A percentile compares a stretch with the other conserved stretches of the same genome.
These are phyloP conservation scores for Aromia moschata DNA, from an alignment of 2,888 invertebrate species.

Conservation along the genomic window DNA sequence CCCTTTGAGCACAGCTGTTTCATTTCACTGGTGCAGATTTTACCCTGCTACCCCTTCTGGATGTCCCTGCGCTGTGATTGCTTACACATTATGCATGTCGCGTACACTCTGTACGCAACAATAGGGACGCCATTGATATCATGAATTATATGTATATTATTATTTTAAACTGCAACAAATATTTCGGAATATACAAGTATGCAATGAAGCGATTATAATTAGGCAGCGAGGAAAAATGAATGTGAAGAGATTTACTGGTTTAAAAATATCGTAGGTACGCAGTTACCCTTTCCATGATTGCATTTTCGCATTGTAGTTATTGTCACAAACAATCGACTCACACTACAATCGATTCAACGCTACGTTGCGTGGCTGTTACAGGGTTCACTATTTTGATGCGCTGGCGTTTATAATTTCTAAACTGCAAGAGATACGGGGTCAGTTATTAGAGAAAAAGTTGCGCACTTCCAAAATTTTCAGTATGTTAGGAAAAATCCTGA, in stretches of 20 bases:
- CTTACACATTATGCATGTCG: slow-evolving; percentile 65
- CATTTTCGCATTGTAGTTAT: not conserved
- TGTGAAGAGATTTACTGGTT: not conserved
- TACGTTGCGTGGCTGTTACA: not conserved
- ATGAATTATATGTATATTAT: slow-evolving; percentile 44
- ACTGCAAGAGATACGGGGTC: too few relatives aligned
- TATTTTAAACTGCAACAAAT: slow-evolving; percentile 41
- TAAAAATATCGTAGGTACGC: not conserved
- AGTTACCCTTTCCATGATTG: not conserved
- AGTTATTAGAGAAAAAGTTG: too few relatives aligned
- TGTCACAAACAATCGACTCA: not conserved
- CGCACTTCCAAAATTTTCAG: too few relatives aligned
- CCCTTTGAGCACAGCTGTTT: slow-evolving; percentile 59
- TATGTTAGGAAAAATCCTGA: too few relatives aligned
- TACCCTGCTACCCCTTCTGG: slow-evolving; percentile 48
- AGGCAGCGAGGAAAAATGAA: not conserved
- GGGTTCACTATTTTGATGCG: too few relatives aligned
- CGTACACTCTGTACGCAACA: slow-evolving; percentile 50
- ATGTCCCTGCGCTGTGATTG: slow-evolving; percentile 56
- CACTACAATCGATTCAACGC: too few relatives aligned
- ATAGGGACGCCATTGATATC: slow-evolving; percentile 46
- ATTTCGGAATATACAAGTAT: slow-evolving; percentile 9
- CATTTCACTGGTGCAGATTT: slow-evolving; percentile 53
- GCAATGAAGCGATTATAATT: slow-evolving; percentile 11
- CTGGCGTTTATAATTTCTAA: too few relatives aligned